Percentiles rank a stretch among this genome's conserved stretches.
These are phyloP conservation scores for Danio choprae DNA, from an alignment of 2,797 vertebrate species.

Conservation along the genomic window DNA sequence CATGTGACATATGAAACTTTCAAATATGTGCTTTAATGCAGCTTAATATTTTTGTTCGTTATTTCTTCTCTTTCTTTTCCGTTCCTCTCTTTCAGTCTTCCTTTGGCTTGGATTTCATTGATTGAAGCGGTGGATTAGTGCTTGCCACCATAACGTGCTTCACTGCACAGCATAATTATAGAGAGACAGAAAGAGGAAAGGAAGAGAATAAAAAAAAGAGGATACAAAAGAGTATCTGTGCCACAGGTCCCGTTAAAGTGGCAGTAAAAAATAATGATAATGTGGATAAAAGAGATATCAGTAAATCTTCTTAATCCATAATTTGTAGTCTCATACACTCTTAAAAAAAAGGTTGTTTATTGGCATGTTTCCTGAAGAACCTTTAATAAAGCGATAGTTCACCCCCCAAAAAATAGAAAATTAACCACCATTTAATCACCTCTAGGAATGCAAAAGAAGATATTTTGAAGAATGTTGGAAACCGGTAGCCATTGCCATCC, in stretches of 20 bases:
- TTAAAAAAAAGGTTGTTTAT: not conserved
- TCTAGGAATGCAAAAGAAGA: too few species aligned
- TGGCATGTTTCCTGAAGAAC: not conserved
- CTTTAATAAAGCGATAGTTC: not conserved
- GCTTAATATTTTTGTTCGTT: not conserved
- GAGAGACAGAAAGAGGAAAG: not conserved
- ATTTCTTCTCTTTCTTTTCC: not conserved
- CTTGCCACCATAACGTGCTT: slow-evolving; percentile 34
- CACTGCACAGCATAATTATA: slow-evolving; percentile 52
- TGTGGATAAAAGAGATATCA: not conserved
- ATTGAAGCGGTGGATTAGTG: slow-evolving; percentile 40
- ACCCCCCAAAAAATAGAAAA: too few species aligned
- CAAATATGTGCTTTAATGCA: slow-evolving; percentile 5
- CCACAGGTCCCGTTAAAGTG: slow-evolving; percentile 8
- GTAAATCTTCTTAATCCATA: not conserved
- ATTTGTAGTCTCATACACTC: not conserved
- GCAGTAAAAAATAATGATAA: not conserved
- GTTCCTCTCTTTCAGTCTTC: slow-evolving; percentile 2
- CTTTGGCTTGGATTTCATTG: slow-evolving; percentile 39
- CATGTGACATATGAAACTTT: slow-evolving; percentile 12
- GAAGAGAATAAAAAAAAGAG: slow-evolving; percentile 35
- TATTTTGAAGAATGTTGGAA: too few species aligned
- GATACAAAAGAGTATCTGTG: slow-evolving; percentile 39
- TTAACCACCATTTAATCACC: too few species aligned
- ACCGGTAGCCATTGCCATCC: too few species aligned